Evolutionary conservation across 1,140 invertebrate species (phyloP), one percentile per base, ranked within the genome.

Genomic region (Dinothrombium tinctorium): DNA sequence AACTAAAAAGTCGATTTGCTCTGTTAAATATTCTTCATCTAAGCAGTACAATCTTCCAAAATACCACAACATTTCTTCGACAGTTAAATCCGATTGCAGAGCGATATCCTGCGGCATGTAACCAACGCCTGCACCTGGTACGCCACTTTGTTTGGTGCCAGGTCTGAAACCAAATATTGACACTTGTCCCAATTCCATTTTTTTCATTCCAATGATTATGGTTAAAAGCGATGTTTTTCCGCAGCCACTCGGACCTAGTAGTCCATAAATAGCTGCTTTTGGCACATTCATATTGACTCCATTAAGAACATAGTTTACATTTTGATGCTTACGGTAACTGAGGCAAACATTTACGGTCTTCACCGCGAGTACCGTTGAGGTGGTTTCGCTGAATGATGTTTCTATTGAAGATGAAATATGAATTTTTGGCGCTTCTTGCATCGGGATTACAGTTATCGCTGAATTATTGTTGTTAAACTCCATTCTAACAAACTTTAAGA

Each of bases 201-300:
- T 47, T 21, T 57, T 29, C 33, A 53, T 40, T 6, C 60, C 60
- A 9, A 60, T 47, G 38, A 61, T 53, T 46, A 56, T 59, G 45
- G 51, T 45, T 17, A 62, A 45, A 14, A 62, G 37, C 7, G 59
- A 59, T 20, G 60, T 62, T 43, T 62, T 61, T 76, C 79, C 17
- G 78, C 49, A 53, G 12, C 40, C 50, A 6, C 47, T 48, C 3
- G 54, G 53, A 23, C 54, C 53, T n/a, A 54, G 42, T n/a, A 54
- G 43, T 12, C 47, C 48, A 41, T 49, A 49, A 23, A 50, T 40
- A 9, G 25, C 31, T 19, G 43, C 39, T 14, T 20, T 12, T 9
- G 41, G 38, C 12, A 48, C 43, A 11, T 14, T 17, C 35, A 51
- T 40, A 4, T 22, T 19, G 6, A 38, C 9, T 4, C 20, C 20